Evolutionary conservation across 1,140 invertebrate genomes (phyloP).

Genomic region (Neocloeon triangulifer): DNA sequence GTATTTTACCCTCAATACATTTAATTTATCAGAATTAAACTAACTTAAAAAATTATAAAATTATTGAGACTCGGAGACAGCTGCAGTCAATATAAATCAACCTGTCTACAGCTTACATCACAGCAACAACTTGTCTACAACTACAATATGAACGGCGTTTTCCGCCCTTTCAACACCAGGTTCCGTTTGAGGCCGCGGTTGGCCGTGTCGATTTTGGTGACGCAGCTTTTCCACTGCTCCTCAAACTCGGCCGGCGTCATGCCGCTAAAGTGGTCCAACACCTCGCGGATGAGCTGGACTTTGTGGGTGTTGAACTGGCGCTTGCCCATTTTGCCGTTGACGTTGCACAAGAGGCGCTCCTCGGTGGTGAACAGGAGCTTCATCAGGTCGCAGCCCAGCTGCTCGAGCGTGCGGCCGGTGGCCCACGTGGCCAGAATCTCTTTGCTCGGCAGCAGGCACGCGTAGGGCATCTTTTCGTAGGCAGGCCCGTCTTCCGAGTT

Average conservation of each 20-base stretch:
- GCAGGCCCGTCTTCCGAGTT: conserved; percentile 17
- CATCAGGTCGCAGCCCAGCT: conserved; percentile 25
- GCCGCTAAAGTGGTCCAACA: conserved; percentile 14
- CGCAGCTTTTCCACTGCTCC: conserved; percentile 25
- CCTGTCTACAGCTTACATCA: too few species aligned
- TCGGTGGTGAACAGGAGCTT: conserved; percentile 23
- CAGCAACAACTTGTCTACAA: too few species aligned
- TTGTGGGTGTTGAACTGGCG: conserved; percentile 24
- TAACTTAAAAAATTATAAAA: too few species aligned
- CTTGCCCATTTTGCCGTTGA: conserved; percentile 27
- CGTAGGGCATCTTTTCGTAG: conserved; percentile 22
- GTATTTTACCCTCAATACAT: too few species aligned
- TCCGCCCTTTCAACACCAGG: conserved; percentile 19
- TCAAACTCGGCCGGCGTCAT: conserved; percentile 21
- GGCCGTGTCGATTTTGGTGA: conserved; percentile 26
- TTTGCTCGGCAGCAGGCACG: conserved; percentile 21
- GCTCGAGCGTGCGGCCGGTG: conserved; percentile 22
- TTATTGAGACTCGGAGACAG: too few species aligned
- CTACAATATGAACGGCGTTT: neutral
- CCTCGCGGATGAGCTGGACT: conserved; percentile 22
- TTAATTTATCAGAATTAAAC: too few species aligned
- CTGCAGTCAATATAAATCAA: too few species aligned
- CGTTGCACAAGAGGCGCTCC: conserved; percentile 24
- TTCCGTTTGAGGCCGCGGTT: conserved; percentile 25
- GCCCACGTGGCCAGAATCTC: conserved; percentile 22